Percentiles rank a stretch among this genome's conserved stretches.
phyloP scores from a whole-genome alignment of 2,888 invertebrate species.

The Clepsis dumicolana region DNA sequence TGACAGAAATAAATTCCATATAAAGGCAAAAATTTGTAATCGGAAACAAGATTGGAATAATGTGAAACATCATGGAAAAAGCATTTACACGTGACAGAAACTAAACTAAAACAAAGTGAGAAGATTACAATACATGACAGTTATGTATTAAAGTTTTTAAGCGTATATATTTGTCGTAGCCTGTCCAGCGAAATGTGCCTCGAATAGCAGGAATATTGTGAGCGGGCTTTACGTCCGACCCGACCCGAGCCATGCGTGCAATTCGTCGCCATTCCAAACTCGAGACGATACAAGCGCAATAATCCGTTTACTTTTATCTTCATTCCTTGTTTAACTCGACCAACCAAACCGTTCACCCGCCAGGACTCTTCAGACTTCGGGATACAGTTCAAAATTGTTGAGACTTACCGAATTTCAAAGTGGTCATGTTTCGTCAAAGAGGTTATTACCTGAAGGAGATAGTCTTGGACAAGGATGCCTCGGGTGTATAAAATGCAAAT shows the following conservation, averaged over 20 bases:
- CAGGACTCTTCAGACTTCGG: slow-evolving; percentile 41
- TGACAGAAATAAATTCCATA: too few species aligned
- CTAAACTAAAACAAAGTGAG: too few species aligned
- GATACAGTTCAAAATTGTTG: slow-evolving; percentile 49
- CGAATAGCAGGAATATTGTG: neutral
- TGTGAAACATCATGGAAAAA: too few species aligned
- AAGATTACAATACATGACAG: too few species aligned
- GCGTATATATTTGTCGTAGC: neutral
- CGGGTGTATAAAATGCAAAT: slow-evolving; percentile 82
- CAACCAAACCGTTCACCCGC: slow-evolving; percentile 49
- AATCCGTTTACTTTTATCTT: slow-evolving; percentile 85
- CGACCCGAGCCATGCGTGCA: slow-evolving; percentile 36
- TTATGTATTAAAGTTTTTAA: too few species aligned
- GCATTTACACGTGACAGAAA: too few species aligned
- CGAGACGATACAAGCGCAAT: slow-evolving; percentile 76
- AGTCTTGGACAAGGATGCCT: slow-evolving; percentile 58
- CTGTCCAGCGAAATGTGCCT: slow-evolving; percentile 4
- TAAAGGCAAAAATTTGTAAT: too few species aligned
- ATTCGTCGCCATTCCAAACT: slow-evolving; percentile 55
- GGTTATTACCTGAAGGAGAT: slow-evolving; percentile 85
- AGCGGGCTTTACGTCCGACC: neutral
- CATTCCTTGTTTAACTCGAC: slow-evolving; percentile 68
- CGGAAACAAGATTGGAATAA: too few species aligned
- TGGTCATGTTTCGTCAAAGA: slow-evolving; percentile 73
- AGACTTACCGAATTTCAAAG: slow-evolving; percentile 6